A percentile compares a stretch with the other conserved stretches of the same genome.
These are phyloP conservation scores for Trichopoda pennipes DNA, from an alignment of 2,888 invertebrate genomes.

Conservation along the genomic window DNA sequence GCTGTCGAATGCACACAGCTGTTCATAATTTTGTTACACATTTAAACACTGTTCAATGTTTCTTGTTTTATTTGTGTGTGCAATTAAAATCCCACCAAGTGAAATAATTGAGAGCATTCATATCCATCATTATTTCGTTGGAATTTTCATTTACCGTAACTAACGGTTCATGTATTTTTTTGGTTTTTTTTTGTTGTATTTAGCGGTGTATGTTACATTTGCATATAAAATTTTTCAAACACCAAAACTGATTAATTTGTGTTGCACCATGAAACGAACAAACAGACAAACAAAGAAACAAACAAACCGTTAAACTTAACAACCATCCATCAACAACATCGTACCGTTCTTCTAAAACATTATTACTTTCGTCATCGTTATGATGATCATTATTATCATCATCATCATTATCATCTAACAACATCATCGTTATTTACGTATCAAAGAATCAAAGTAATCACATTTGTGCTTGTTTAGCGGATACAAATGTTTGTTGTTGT, in stretches of 20 bases:
- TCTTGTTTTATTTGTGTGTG: constrained; percentile 14
- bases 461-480: constrained; percentile 48
- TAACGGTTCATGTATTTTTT: constrained; percentile 6
- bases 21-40: neutral
- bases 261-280: constrained; percentile 48
- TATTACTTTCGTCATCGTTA: neutral
- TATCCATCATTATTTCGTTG: constrained; percentile 24
- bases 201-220: constrained; percentile 36
- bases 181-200: too few relatives aligned
- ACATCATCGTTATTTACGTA: constrained; percentile 32
- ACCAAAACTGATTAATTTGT: constrained; percentile 66
- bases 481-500: constrained; percentile 40
- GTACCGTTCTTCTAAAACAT: neutral
- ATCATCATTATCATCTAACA: constrained; percentile 21
- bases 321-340: constrained; percentile 18
- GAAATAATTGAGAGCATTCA: constrained; percentile 56
- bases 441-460: constrained; percentile 54
- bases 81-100: constrained; percentile 51
- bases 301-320: constrained; percentile 38
- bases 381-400: constrained; percentile 11
- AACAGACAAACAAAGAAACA: constrained; percentile 21
- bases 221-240: constrained; percentile 57
- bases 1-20: neutral
- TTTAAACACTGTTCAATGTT: neutral
- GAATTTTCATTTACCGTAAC: constrained; percentile 25